Conservation (phyloP, 2,113 vertebrate species). For the Tenebrosternarchus preto region DNA sequence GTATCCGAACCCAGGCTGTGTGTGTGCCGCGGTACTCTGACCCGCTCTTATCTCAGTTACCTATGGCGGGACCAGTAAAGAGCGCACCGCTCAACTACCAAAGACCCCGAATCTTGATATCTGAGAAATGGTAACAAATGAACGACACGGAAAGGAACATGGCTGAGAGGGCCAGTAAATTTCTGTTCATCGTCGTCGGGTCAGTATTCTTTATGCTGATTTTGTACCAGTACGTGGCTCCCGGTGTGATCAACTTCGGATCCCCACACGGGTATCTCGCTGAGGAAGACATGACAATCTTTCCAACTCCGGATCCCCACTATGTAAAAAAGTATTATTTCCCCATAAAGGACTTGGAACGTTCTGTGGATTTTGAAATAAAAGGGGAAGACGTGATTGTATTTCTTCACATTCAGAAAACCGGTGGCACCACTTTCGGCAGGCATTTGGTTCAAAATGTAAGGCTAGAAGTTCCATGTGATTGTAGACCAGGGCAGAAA, state of each 20-base stretch:
- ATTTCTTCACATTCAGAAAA: conserved; percentile 90
- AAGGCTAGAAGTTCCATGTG: conserved; percentile 85
- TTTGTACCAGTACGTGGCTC: conserved; percentile 89
- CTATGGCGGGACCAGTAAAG: no score
- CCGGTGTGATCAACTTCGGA: conserved; percentile 81
- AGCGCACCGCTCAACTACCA: no score
- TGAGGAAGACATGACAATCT: conserved; percentile 79
- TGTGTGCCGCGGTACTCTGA: no score
- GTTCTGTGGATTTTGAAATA: conserved; percentile 84
- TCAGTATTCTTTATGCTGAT: conserved; percentile 89
- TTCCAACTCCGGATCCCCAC: conserved; percentile 88
- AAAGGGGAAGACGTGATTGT: conserved; percentile 90
- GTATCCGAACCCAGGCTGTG: conserved; percentile 40
- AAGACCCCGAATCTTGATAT: conserved; percentile 53
- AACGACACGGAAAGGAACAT: conserved; percentile 86
- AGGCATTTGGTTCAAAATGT: conserved; percentile 88
- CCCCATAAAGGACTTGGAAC: conserved; percentile 82
- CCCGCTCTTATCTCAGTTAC: no score
- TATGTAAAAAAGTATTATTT: conserved; percentile 91
- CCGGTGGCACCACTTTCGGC: conserved; percentile 88
- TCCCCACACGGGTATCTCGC: conserved; percentile 79
- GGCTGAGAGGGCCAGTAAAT: conserved; percentile 90
- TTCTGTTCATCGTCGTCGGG: conserved; percentile 83
- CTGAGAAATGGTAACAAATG: conserved; percentile 88
- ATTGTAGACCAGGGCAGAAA: conserved; percentile 87